phyloP scores from a whole-genome alignment of 2,888 invertebrate species.

The Ernsta delagoae region DNA sequence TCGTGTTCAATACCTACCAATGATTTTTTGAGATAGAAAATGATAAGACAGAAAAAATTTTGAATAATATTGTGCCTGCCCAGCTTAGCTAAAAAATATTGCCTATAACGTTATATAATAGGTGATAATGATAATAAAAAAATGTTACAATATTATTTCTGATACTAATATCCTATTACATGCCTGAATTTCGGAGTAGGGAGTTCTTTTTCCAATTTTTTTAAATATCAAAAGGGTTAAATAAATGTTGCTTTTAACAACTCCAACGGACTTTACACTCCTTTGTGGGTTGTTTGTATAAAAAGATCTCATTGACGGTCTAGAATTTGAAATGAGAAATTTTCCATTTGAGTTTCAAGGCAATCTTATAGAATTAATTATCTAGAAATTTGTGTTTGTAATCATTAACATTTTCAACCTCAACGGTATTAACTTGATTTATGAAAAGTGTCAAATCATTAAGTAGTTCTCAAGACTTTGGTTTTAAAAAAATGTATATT shows the following conservation, averaged over 20 bases:
- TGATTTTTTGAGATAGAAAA: too few species aligned
- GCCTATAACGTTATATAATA: not conserved
- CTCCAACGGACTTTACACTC: not conserved
- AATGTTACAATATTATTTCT: too few species aligned
- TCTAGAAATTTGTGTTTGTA: not conserved
- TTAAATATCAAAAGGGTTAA: too few species aligned
- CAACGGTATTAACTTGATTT: not conserved
- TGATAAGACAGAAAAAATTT: too few species aligned
- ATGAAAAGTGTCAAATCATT: not conserved
- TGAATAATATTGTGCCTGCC: too few species aligned
- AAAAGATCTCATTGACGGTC: not conserved
- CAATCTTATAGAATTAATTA: not conserved
- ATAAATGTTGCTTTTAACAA: not conserved
- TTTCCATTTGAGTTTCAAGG: not conserved
- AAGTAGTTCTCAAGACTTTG: not conserved
- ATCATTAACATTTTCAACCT: not conserved
- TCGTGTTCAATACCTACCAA: too few species aligned
- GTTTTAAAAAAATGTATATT: slow-evolving; percentile 6
- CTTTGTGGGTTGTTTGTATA: not conserved
- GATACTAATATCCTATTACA: too few species aligned
- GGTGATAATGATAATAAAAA: not conserved
- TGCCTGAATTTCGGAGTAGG: too few species aligned
- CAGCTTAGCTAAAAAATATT: not conserved
- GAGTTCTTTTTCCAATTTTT: too few species aligned
- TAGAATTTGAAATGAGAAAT: not conserved